Evolutionary conservation across 2,113 vertebrate genomes (phyloP).

Genomic region (Symphodus melops): DNA sequence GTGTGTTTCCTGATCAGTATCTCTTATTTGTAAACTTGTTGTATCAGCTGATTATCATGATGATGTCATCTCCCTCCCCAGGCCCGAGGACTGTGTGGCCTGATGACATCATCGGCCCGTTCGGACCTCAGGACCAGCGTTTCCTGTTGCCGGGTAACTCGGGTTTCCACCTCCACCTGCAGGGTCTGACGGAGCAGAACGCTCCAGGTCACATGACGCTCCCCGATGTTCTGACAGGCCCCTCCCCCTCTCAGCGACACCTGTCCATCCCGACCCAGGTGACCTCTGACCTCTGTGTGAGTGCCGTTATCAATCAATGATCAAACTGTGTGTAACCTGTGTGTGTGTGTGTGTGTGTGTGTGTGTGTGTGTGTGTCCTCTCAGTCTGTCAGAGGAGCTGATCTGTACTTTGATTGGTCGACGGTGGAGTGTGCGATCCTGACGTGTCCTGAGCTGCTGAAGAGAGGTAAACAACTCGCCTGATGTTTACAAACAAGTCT

Average conservation of each 20-base stretch:
- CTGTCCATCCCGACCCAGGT: conserved; percentile 89
- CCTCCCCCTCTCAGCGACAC: conserved; percentile 81
- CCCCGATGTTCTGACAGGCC: conserved; percentile 87
- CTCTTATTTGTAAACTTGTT: too few species aligned
- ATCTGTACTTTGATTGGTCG: conserved; percentile 88
- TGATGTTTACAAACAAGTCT: too few species aligned
- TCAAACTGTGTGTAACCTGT: too few species aligned
- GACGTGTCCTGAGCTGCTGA: conserved; percentile 90
- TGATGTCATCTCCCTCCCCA: conserved; percentile 46
- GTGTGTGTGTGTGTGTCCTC: conserved; percentile 55
- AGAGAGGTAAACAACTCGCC: conserved; percentile 83
- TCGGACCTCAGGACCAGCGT: conserved; percentile 90
- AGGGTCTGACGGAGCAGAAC: conserved; percentile 80
- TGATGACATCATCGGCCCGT: conserved; percentile 90
- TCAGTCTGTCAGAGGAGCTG: conserved; percentile 77
- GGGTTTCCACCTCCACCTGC: conserved; percentile 89
- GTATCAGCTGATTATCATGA: too few species aligned
- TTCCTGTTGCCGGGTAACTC: conserved; percentile 91
- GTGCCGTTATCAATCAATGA: neutral
- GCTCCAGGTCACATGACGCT: conserved; percentile 69
- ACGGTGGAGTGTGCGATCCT: conserved; percentile 92
- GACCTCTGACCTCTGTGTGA: conserved; percentile 88
- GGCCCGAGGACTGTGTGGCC: conserved; percentile 89
- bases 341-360: too few species aligned
- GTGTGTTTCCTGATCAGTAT: conserved; percentile 72